Conservation (phyloP, 2,797 vertebrate genomes). For the Smutsia gigantea region DNA sequence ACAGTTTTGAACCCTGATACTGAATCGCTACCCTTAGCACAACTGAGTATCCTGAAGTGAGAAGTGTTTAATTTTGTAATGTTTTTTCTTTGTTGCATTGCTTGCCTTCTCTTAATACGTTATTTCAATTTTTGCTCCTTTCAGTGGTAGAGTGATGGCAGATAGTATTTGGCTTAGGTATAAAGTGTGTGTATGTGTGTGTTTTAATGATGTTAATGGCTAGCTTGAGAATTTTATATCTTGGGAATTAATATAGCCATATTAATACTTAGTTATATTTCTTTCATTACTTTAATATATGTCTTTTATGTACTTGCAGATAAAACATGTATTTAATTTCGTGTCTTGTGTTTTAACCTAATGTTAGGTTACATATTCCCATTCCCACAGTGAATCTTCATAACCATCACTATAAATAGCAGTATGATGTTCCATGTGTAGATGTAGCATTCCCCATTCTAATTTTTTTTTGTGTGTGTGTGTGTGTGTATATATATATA, state of each 20-base stretch:
- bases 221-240: constrained; percentile 7
- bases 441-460: not conserved
- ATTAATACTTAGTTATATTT: constrained; percentile 17
- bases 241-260: constrained; percentile 6
- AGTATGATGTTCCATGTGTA: constrained; percentile 1
- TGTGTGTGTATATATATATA: no score
- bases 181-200: not conserved
- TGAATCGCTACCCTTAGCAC: not conserved
- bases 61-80: constrained; percentile 29
- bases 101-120: not conserved
- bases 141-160: not conserved
- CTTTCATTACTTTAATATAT: not conserved
- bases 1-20: not conserved
- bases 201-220: constrained; percentile 26
- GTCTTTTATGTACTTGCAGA: not conserved
- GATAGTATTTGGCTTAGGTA: not conserved
- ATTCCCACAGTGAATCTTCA: constrained; percentile 30
- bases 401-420: not conserved
- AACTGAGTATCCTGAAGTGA: not conserved
- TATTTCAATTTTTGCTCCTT: not conserved
- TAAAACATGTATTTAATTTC: constrained; percentile 8
- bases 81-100: constrained; percentile 16
- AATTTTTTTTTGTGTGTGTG: not conserved
- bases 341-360: constrained; percentile 18
- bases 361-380: constrained; percentile 10